Evolutionary conservation across 2,797 vertebrate genomes (phyloP), one percentile per base, ranked within the genome.

Genomic region (Molossus molossus): DNA sequence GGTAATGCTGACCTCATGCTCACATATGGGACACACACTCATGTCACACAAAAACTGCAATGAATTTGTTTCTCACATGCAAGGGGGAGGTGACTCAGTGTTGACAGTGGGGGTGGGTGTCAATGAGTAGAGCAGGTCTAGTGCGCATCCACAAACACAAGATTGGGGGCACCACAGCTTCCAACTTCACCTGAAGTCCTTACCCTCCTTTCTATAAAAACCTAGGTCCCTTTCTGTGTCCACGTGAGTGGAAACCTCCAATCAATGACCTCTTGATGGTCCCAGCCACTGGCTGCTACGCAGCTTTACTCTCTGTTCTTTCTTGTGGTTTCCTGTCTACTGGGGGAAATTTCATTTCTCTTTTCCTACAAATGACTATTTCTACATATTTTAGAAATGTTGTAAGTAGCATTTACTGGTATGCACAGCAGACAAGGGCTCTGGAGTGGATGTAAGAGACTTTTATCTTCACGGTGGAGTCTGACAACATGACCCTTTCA

Each of bases 181-280:
- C 29, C 9, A 20, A 5, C 8, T 5, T 9, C 9, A 40, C 37
- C 45, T 2, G 17, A 6, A 37, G 14, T 17, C 15, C 17, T 15
- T 29, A 25, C 6, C 13, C 29, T 21, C 3, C 76, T 3, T 1
- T 60, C 55, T 50, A 48, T 4, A 15, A 55, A 25, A 33, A 45
- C 20, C 7, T 0, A 29, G 21, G 1, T 15, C 7, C 15, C 72
- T 27, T 37, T 25, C 55, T 9, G 3, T 53, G 50, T 11, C 45
- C 48, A 0, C 27, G 13, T 0, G 0, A 23, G 1, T 6, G 23
- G 33, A 5, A 18, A 4, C 6, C 20, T 82, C 15, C 15, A 0
- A 0, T 0, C 15, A 9, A 13, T 5, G 14, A 29, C 9, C 48
- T 1, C 0, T 3, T 9, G 6, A 2, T 0, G 4, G 33, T 7